Evolutionary conservation across 2,797 vertebrate genomes (phyloP).

Genomic region (Trematomus bernacchii): DNA sequence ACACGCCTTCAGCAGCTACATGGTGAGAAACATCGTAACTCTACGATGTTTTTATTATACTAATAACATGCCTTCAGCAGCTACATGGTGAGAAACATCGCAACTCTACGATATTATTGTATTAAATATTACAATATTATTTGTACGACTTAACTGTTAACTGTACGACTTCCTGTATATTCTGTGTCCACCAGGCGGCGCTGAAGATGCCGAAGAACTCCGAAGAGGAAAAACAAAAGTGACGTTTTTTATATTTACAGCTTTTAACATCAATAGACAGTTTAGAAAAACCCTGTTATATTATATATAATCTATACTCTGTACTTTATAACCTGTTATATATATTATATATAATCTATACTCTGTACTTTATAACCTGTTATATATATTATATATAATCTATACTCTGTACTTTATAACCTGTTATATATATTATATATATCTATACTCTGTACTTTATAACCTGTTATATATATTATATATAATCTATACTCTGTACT

Average conservation of each 20-base stretch:
- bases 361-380: too few relatives aligned
- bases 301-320: background rate
- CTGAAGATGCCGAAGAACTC: conserved; percentile 91
- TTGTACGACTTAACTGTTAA: background rate
- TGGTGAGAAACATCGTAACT: conserved; percentile 74
- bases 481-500: too few relatives aligned
- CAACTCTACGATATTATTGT: too few relatives aligned
- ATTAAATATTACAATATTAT: too few relatives aligned
- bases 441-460: too few relatives aligned
- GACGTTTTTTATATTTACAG: background rate
- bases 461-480: too few relatives aligned
- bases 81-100: conserved; percentile 85
- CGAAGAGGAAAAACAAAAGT: conserved; percentile 76
- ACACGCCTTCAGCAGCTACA: conserved; percentile 90
- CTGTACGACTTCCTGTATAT: background rate
- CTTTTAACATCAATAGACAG: background rate
- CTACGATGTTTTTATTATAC: background rate
- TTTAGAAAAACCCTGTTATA: accelerated
- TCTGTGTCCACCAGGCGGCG: conserved; percentile 86
- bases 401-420: too few relatives aligned
- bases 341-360: too few relatives aligned
- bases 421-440: too few relatives aligned
- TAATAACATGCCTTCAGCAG: conserved; percentile 84
- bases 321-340: too few relatives aligned
- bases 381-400: too few relatives aligned